Percentiles rank a stretch among this genome's conserved stretches.
These are phyloP conservation scores for Pocillopora grandis DNA, from an alignment of 92 coral and sea anemone species.

Conservation along the genomic window DNA sequence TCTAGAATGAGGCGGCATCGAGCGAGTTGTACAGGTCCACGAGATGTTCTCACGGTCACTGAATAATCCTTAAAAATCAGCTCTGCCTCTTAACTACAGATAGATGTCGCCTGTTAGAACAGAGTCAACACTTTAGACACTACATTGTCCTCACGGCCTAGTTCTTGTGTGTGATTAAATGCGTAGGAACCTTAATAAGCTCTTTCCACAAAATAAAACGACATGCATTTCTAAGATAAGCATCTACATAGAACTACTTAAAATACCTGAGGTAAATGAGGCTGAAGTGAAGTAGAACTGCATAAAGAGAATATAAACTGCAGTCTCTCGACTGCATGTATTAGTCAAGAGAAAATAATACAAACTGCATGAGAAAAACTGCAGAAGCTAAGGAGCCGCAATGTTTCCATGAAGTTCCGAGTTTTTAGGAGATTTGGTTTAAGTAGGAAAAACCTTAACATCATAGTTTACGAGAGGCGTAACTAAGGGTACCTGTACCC, in stretches of 20 bases:
- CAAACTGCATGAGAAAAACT: accelerated
- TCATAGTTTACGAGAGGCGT: too few relatives aligned
- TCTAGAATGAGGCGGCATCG: slow-evolving; percentile 24
- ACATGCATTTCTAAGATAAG: neutral
- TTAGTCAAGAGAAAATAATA: accelerated
- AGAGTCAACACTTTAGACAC: neutral
- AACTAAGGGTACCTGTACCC: too few relatives aligned
- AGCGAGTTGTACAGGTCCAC: neutral
- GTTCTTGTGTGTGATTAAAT: neutral
- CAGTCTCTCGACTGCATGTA: too few relatives aligned
- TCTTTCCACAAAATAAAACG: neutral
- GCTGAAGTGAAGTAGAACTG: too few relatives aligned
- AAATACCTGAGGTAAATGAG: too few relatives aligned
- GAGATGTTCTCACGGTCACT: slow-evolving; percentile 5
- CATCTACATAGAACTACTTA: neutral
- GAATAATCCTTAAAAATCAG: slow-evolving; percentile 11
- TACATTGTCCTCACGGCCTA: neutral
- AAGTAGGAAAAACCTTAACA: too few relatives aligned
- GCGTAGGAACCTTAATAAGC: neutral
- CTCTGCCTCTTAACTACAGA: slow-evolving; percentile 30
- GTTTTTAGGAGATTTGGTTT: too few relatives aligned
- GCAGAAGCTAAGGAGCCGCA: accelerated
- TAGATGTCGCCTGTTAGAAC: neutral
- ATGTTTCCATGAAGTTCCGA: too few relatives aligned
- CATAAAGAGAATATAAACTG: too few relatives aligned